Conservation (phyloP, 2,888 invertebrate species). For the Phengaris alcon region DNA sequence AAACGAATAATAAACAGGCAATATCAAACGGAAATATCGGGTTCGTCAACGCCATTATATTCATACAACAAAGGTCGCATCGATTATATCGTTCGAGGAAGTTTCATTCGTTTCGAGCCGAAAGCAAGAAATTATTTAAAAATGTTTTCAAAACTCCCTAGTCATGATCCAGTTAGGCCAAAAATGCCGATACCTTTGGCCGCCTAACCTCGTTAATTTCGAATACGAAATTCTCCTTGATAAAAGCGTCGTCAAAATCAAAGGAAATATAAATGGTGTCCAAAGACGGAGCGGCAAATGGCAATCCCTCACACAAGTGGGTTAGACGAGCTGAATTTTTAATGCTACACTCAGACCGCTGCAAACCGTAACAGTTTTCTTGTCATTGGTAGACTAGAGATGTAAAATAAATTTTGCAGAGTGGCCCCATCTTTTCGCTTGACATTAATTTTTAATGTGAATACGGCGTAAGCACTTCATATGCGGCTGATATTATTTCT, state of each 20-base stretch:
- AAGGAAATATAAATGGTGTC: slow-evolving; percentile 79
- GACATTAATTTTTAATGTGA: slow-evolving; percentile 76
- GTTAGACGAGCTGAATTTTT: slow-evolving; percentile 78
- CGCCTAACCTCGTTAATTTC: slow-evolving; percentile 30
- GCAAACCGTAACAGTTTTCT: slow-evolving; percentile 80
- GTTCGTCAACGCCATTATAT: slow-evolving; percentile 63
- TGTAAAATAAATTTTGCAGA: slow-evolving; percentile 80
- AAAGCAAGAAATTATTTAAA: slow-evolving; percentile 31
- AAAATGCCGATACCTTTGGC: slow-evolving; percentile 19
- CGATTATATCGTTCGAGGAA: slow-evolving; percentile 49
- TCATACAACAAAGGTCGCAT: slow-evolving; percentile 61
- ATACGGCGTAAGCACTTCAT: slow-evolving; percentile 70
- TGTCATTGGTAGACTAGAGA: slow-evolving; percentile 78
- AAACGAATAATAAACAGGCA: slow-evolving; percentile 56
- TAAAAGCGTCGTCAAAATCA: slow-evolving; percentile 55
- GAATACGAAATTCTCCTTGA: slow-evolving; percentile 38
- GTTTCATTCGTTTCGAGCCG: slow-evolving; percentile 43
- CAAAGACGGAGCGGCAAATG: slow-evolving; percentile 75
- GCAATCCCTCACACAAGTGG: slow-evolving; percentile 80
- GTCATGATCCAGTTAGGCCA: not conserved
- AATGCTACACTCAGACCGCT: slow-evolving; percentile 79
- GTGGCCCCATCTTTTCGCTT: slow-evolving; percentile 79
- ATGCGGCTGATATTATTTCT: slow-evolving; percentile 68
- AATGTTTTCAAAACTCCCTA: not conserved
- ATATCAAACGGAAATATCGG: slow-evolving; percentile 70